These are phyloP conservation scores for Cabera pusaria DNA, from an alignment of 2,888 invertebrate species.

Conservation along the genomic window DNA sequence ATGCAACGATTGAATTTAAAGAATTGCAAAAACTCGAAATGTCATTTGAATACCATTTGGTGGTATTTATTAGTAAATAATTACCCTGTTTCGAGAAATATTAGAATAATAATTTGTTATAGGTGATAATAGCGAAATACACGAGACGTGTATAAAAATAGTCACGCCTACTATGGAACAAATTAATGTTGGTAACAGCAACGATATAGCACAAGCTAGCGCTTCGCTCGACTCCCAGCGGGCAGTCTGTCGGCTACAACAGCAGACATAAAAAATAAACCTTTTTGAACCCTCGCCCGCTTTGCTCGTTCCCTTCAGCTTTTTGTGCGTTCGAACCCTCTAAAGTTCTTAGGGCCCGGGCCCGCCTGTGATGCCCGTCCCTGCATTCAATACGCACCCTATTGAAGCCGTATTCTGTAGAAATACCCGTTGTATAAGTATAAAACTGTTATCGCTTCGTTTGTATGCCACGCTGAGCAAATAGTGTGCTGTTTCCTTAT, in stretches of 20 bases:
- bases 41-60: too few relatives aligned
- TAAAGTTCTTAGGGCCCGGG: conserved; percentile 50
- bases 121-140: too few relatives aligned
- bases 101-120: too few relatives aligned
- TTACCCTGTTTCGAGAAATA: too few relatives aligned
- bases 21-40: too few relatives aligned
- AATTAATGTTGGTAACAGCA: conserved; percentile 7
- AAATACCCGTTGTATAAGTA: conserved; percentile 36
- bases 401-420: conserved; percentile 47
- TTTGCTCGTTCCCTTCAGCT: conserved; percentile 54
- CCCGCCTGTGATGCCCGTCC: conserved; percentile 38
- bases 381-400: conserved; percentile 53
- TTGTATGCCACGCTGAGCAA: conserved; percentile 38
- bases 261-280: conserved; percentile 64
- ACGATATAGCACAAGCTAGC: conserved; percentile 4
- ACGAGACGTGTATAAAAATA: too few relatives aligned
- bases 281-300: conserved; percentile 50
- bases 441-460: conserved; percentile 39
- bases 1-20: not conserved
- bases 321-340: conserved; percentile 56
- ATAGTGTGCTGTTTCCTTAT: conserved; percentile 41
- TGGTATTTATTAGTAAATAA: too few relatives aligned
- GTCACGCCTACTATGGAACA: conserved; percentile 7
- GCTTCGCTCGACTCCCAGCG: conserved; percentile 14
- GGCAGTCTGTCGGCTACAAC: conserved; percentile 33